Percentiles rank a stretch among this genome's conserved stretches.
Evolutionary conservation across 2,888 invertebrate species (phyloP).

Genomic region (Yponomeuta sedellus): DNA sequence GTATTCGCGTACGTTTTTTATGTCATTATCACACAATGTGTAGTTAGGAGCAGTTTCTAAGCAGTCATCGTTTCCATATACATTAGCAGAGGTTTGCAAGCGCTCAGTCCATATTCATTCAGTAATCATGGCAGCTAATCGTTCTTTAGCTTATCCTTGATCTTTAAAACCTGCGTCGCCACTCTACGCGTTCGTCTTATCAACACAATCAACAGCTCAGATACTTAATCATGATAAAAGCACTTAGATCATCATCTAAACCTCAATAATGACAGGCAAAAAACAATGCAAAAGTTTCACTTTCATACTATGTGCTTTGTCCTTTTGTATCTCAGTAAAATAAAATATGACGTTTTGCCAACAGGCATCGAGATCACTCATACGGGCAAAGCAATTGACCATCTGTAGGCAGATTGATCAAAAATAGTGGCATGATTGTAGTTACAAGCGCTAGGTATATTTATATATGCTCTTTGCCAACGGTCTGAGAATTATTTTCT

Average conservation of each 20-base stretch:
- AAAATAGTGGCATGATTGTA: neutral
- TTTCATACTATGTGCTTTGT: neutral
- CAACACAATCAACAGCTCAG: neutral
- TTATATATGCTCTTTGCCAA: too few relatives aligned
- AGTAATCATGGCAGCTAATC: neutral
- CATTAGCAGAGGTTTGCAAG: neutral
- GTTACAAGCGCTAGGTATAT: neutral
- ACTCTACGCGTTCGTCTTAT: neutral
- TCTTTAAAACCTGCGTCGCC: neutral
- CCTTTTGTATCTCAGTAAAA: neutral
- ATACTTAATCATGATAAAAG: neutral
- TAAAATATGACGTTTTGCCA: neutral
- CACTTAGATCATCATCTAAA: neutral
- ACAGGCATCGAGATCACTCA: neutral
- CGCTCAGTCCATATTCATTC: neutral
- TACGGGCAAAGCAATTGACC: neutral
- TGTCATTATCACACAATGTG: neutral
- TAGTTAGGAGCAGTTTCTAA: neutral
- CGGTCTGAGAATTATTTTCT: too few relatives aligned
- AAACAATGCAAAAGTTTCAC: neutral
- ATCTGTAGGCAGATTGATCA: neutral
- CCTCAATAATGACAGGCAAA: neutral
- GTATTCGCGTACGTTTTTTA: neutral
- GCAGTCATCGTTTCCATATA: neutral
- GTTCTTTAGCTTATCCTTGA: constrained; percentile 1